Base-by-base conservation (phyloP, 2,113 vertebrate genomes). In the Xiphophorus maculatus region DNA sequence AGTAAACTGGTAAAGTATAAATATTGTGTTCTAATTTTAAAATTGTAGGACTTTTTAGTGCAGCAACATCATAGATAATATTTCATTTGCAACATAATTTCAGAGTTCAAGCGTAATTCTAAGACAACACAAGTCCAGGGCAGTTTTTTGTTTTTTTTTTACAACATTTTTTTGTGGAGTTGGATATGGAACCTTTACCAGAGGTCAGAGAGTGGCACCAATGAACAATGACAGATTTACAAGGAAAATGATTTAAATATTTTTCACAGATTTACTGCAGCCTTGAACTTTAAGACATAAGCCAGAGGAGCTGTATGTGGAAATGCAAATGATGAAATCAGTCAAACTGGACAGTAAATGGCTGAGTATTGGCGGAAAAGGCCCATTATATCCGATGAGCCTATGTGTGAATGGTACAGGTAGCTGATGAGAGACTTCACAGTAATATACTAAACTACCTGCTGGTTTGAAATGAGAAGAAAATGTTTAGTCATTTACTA, bases 191-290 rank as follows among this genome's bases (percentile, higher is more conserved):
- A 48, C 40, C 44, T 51, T 61, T 40, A 67, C 35, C 11, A 15
- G 42, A 75, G 51, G 61, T 75, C 73, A 61, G 54, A 32, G 4
- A 33, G 48, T 35, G 58, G 37, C 27, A 22, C 25, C 51, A 9
- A 22, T n/a, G 51, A 60, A 13, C 32, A 40, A 51, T 69, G 62
- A 19, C 65, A 64, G 27, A 63, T 69, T 37, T 54, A 40, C 0
- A 1, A 62, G 2, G 37, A 44, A 58, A 61, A 71, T 19, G 33
- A 54, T 44, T 71, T 37, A 35, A 37, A 14, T n/a, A 19, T 6
- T 44, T 29, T 63, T 72, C 37, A 44, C 27, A 63, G 6, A 72
- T 73, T 63, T 64, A 48, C 61, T 63, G 61, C 71, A 73, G 40
- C 37, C 61, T 30, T 63, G 51, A 73, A 73, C 17, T 29, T 73